phyloP scores from a whole-genome alignment of 2,113 vertebrate genomes.

The Corythaixoides concolor region DNA sequence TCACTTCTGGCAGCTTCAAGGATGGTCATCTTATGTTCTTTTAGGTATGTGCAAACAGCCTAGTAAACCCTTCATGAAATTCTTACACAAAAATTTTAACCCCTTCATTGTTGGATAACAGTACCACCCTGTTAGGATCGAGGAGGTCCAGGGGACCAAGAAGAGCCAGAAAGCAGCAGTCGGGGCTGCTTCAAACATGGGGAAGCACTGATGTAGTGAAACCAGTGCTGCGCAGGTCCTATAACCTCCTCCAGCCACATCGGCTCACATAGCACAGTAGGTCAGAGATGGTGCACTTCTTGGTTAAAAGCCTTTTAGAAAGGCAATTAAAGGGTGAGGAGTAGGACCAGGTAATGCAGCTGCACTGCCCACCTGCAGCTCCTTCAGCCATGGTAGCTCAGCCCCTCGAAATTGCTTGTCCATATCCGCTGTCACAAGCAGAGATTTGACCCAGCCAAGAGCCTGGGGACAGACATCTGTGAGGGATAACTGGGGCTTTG shows the following conservation, averaged over 20 bases:
- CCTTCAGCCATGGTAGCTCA: neutral
- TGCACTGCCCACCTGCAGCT: neutral
- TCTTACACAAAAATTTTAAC: too few species aligned
- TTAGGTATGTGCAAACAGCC: too few species aligned
- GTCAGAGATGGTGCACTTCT: neutral
- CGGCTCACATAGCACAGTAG: fast-evolving
- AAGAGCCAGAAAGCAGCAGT: neutral
- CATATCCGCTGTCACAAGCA: neutral
- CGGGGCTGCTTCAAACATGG: fast-evolving
- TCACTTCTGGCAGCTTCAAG: too few species aligned
- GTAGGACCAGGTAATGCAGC: neutral
- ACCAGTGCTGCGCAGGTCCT: neutral
- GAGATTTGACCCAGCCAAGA: neutral
- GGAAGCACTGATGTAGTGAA: neutral
- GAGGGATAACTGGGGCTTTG: neutral
- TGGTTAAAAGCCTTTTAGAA: neutral
- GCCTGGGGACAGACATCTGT: neutral
- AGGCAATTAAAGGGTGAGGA: neutral
- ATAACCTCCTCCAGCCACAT: fast-evolving
- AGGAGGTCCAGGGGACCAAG: neutral
- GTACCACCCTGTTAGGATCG: neutral
- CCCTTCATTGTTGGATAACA: too few species aligned
- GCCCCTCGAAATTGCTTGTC: neutral
- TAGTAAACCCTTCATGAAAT: too few species aligned
- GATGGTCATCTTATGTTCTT: too few species aligned